Percentiles rank a stretch among this genome's conserved stretches.
Conservation (phyloP, 2,113 vertebrate species). For the Sarotherodon lohbergeri region DNA sequence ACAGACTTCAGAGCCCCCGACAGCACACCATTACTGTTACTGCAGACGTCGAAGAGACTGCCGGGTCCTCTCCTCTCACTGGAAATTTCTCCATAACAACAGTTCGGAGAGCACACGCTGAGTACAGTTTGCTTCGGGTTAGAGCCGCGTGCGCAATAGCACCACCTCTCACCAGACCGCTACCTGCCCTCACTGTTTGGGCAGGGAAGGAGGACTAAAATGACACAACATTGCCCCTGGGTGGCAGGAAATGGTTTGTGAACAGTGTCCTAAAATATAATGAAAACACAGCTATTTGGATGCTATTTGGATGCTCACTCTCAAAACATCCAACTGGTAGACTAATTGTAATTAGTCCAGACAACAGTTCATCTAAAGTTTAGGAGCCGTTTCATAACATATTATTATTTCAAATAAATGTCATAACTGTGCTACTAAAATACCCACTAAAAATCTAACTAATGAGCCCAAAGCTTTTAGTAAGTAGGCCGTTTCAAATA, state of each 20-base stretch:
- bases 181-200: not conserved
- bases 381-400: not conserved
- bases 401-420: not conserved
- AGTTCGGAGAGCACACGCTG: not conserved
- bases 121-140: not conserved
- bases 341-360: not conserved
- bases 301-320: not conserved
- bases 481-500: not conserved
- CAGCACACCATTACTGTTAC: not conserved
- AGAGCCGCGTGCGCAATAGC: constrained; percentile 32
- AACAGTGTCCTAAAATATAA: not conserved
- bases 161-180: constrained; percentile 30
- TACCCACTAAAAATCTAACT: not conserved
- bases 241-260: not conserved
- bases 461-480: not conserved
- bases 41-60: not conserved
- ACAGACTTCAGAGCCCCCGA: not conserved
- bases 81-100: constrained; percentile 35
- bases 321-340: not conserved
- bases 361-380: not conserved
- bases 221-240: not conserved
- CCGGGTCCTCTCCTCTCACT: not conserved
- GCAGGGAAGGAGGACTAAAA: not conserved
- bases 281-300: not conserved
- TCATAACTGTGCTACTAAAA: not conserved